phyloP scores from a whole-genome alignment of 1,140 invertebrate genomes.

The Drosophila biarmipes region DNA sequence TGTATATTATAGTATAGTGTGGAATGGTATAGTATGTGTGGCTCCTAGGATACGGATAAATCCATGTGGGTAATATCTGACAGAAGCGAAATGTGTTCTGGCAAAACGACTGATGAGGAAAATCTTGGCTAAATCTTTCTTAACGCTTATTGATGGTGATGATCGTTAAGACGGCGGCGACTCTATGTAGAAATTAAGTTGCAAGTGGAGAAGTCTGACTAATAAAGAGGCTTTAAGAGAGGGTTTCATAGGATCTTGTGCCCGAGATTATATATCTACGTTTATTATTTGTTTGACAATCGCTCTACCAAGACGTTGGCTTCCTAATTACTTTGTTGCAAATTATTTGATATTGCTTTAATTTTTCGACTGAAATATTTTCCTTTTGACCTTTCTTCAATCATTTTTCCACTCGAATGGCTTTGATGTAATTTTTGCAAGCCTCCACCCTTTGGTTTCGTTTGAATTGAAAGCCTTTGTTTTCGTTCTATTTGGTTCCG shows the following conservation, averaged over 20 bases:
- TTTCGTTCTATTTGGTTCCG: conserved; percentile 1
- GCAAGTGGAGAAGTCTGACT: neutral
- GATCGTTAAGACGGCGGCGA: conserved; percentile 10
- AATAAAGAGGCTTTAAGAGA: neutral
- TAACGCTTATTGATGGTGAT: conserved; percentile 36
- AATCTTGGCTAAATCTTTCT: conserved; percentile 15
- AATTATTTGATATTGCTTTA: neutral
- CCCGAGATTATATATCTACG: neutral
- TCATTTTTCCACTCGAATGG: neutral
- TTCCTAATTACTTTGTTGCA: neutral
- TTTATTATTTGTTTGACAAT: neutral
- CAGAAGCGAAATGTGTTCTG: conserved; percentile 29
- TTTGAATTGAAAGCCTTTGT: neutral
- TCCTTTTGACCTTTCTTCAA: neutral
- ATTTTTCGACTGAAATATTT: neutral
- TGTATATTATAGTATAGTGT: neutral
- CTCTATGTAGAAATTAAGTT: neutral
- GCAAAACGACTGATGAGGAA: conserved; percentile 9
- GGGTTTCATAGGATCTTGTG: neutral
- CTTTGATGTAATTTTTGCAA: conserved; percentile 3
- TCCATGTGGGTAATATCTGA: conserved; percentile 31
- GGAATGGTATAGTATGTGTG: neutral
- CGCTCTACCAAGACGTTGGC: neutral
- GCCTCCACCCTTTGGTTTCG: neutral
- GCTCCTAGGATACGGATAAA: conserved; percentile 17